Base-by-base conservation (phyloP, 2,113 vertebrate species). In the Parus major region DNA sequence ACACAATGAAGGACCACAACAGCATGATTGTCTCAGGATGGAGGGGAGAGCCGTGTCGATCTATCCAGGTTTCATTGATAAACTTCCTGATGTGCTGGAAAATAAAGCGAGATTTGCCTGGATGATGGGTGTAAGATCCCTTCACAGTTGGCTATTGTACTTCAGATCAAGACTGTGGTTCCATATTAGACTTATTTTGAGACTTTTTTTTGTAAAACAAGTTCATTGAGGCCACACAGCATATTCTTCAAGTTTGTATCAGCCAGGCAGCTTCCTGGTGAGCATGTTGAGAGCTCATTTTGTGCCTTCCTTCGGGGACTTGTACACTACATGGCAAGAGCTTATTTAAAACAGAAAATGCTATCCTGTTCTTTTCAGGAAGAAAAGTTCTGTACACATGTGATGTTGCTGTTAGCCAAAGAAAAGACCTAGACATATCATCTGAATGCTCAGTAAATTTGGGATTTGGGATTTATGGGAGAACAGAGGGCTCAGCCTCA, bases 1-100 rank as follows among this genome's bases (percentile, higher is more conserved):
- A 98, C 89, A 98, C 97, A 22, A 98, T 97, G 94, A 98, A 97
- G 92, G 98, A 98, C 98, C 98, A 98, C 64, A 98, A 52, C 53
- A 98, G 91, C 95, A 97, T 98, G 82, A 97, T 82, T 59, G 97
- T 97, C 12, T 97, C 97, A 2, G 96, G 92, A 2, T 91, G 90
- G 49, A 98, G 93, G 11, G 98, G 95, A 41, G 82, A 88, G 19
- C 93, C 95, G 1, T 98, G 96, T 41, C 98, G 95, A 35, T 69
- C 77, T 83, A 97, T 73, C 98, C 98, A 98, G 3, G 99, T 99
- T 90, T 98, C 98, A 82, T 99, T 99, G 47, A 99, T 96, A 72
- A 99, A 99, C 22, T 95, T 97, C 87, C 98, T 98, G 88, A 99
- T 98, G 77, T 98, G 98, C 99, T 99, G 90, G 63, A 86, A 92